Evolutionary conservation across 2,797 vertebrate species (phyloP).

Genomic region (Amphiprion clarkii): DNA sequence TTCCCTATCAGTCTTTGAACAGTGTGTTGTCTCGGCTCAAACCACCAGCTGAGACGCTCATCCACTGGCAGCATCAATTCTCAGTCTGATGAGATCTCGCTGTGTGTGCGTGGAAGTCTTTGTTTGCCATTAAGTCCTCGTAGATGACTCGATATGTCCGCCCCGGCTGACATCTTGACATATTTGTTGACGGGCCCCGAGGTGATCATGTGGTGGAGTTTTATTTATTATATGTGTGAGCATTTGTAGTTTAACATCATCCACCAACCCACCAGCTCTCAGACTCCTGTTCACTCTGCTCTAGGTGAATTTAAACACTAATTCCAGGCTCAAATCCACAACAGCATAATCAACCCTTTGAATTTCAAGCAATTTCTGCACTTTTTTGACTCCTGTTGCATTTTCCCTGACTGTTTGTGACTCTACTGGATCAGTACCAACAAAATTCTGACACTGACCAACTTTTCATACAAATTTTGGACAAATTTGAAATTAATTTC

Average conservation of each 20-base stretch:
- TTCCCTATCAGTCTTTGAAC: constrained; percentile 74
- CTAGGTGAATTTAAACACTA: not conserved
- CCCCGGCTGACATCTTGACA: constrained; percentile 57
- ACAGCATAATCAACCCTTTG: not conserved
- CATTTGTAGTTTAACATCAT: constrained; percentile 28
- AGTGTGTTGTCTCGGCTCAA: constrained; percentile 57
- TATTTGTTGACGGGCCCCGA: constrained; percentile 55
- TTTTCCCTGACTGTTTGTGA: no score
- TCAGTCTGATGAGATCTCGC: constrained; percentile 45
- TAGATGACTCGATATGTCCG: constrained; percentile 58
- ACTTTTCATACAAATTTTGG: no score
- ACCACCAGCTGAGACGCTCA: constrained; percentile 70
- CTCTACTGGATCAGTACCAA: no score
- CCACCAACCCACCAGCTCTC: not conserved
- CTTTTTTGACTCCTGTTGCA: no score
- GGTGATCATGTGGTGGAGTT: constrained; percentile 49
- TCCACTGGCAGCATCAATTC: constrained; percentile 63
- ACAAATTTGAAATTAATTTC: no score
- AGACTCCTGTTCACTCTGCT: not conserved
- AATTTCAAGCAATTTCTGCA: not conserved
- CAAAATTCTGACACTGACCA: not conserved
- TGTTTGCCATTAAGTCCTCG: constrained; percentile 63
- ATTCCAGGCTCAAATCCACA: not conserved
- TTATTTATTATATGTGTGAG: constrained; percentile 28
- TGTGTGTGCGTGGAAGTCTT: constrained; percentile 28